These are phyloP conservation scores for Phrynosoma platyrhinos DNA, from an alignment of 2,113 vertebrate genomes.

Conservation along the genomic window DNA sequence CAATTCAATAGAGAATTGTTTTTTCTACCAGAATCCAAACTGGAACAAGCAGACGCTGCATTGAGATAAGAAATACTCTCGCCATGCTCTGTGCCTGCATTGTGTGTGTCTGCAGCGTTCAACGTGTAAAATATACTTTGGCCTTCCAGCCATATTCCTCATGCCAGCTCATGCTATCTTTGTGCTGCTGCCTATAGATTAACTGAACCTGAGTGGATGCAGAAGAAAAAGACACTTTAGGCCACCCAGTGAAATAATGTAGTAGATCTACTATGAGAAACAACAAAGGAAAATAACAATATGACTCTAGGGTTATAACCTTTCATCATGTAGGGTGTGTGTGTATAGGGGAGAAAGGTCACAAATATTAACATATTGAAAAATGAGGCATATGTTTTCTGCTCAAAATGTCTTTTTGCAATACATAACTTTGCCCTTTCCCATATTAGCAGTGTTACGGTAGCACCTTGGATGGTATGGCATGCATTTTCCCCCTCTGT, in stretches of 20 bases:
- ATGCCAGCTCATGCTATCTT: constrained; percentile 62
- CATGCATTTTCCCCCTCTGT: not conserved
- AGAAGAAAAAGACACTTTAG: constrained; percentile 24
- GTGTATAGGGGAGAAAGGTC: not conserved
- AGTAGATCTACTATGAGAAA: constrained; percentile 22
- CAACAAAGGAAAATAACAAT: not conserved
- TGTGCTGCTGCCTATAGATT: constrained; percentile 50
- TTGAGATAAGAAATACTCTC: constrained; percentile 67
- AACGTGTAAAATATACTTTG: constrained; percentile 55
- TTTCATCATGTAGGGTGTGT: not conserved
- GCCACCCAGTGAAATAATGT: not conserved
- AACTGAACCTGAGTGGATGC: not conserved
- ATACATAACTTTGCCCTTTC: not conserved
- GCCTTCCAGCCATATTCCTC: constrained; percentile 53
- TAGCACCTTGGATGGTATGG: not conserved
- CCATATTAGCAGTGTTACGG: not conserved
- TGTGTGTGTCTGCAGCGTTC: constrained; percentile 42
- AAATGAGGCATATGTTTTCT: constrained; percentile 30
- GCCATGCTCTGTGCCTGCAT: constrained; percentile 56
- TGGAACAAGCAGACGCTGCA: constrained; percentile 48
- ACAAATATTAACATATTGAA: not conserved
- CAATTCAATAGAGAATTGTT: constrained; percentile 51
- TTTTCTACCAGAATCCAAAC: constrained; percentile 68
- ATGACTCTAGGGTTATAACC: not conserved
- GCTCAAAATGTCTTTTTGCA: accelerated